Base-by-base conservation (phyloP, 2,888 invertebrate genomes). In the Pristionchus exspectatus region DNA sequence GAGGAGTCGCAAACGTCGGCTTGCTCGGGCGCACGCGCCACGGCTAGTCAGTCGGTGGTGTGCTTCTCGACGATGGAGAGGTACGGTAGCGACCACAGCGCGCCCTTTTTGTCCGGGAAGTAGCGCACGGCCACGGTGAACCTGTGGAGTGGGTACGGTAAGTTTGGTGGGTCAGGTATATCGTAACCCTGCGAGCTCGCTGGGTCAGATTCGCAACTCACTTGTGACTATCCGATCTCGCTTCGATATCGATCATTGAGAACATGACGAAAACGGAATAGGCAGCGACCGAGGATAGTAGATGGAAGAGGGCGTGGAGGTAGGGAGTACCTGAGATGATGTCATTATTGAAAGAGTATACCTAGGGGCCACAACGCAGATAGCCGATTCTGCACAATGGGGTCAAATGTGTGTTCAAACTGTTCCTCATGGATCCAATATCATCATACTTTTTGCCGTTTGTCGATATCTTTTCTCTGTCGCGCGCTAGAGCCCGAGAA, bases 231-330 rank as follows among this genome's bases (percentile, higher is more conserved):
- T 84, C 81, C 18, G 91, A 87, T 33, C 94, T 90, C 24, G 92
- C 91, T 54, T 93, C 92, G 89, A 94, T 94, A 90, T 94, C 94
- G 50, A 94, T 92, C 90, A 94, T 91, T 16, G 93, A 93, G 91
- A 94, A 94, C 94, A 94, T 94, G 50, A 94, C 92, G 91, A 94
- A 94, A 77, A 94, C 92, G 38, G 94, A 93, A 91, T 94, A 94
- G 10, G 92, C 94, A 77, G 94, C 94, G 38, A 94, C 90, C 10
- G 93, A 93, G 44, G 93, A 92, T n/a, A 94, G 91, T 50, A 94
- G 89, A 91, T 94, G 94, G 91, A 94, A 94, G 85, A 93, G 83
- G 14, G 94, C 94, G 90, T 94, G 94, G 66, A 94, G 91, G 87
- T 94, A 94, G 14, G 94, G 94, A 14, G 93, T 94, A 66, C 94